Base-by-base conservation (phyloP, 2,113 vertebrate species). In the Patagioenas fasciata region DNA sequence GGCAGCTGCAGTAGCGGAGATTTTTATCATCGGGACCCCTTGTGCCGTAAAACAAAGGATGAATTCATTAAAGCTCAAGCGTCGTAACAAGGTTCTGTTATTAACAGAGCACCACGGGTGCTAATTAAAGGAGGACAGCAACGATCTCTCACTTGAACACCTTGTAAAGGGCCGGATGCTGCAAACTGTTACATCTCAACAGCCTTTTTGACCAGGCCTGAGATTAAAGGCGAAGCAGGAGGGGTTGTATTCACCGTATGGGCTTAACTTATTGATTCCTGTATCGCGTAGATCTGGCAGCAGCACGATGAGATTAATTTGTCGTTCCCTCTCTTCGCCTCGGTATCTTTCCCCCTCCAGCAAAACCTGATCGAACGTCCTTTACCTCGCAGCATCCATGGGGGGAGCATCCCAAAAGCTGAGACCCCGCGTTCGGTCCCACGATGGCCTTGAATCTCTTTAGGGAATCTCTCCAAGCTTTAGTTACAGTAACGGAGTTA, bases 371-470 rank as follows among this genome's bases (percentile, higher is more conserved):
- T 38, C 23, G 23, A 11, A 25, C 2, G 5, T 6, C 66, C 36
- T 82, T 61, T n/a, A n/a, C n/a, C n/a, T n/a, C n/a, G n/a, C n/a
- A n/a, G n/a, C n/a, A n/a, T n/a, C n/a, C n/a, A n/a, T n/a, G 42
- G 42, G 42, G 42, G 42, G 42, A 44, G 17, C 42, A 44, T 44
- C 42, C 42, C 15, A 44, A 44, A 44, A 44, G 16, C 42, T 44
- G 42, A 44, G 42, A 44, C 15, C 42, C 42, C 42, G 15, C 42
- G 16, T 44, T 44, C 16, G 42, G 42, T 44, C 11, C 64, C 0
- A 0, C 2, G 36, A 21, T 9, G 53, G 75, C 29, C 62, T 51
- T 3, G 3, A 10, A 53, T 3, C 17, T 15, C 61, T 48, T 26
- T 5, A 77, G 50, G 60, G 75, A 57, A 19, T 4, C 53, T 75